A percentile compares a stretch with the other conserved stretches of the same genome.
Conservation (phyloP, 2,888 invertebrate species). For the Chrysolina haemoptera region DNA sequence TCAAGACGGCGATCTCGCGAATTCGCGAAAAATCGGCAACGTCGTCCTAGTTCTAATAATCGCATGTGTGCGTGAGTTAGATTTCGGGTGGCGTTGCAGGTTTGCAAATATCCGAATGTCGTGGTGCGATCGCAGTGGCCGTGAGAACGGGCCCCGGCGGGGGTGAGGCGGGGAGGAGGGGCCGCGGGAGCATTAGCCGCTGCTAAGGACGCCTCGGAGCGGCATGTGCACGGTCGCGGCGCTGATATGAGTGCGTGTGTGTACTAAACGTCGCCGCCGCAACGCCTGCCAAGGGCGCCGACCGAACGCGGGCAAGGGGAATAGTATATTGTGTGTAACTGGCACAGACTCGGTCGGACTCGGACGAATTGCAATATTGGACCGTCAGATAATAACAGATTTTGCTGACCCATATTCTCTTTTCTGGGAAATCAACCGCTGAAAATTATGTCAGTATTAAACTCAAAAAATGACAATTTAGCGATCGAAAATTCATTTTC, state of each 20-base stretch:
- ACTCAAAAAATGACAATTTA: too few relatives aligned
- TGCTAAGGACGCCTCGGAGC: constrained; percentile 72
- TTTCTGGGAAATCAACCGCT: too few relatives aligned
- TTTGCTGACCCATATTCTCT: too few relatives aligned
- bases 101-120: constrained; percentile 61
- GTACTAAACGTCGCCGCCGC: background rate
- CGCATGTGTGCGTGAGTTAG: constrained; percentile 47
- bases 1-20: background rate
- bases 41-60: constrained; percentile 35
- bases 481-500: too few relatives aligned
- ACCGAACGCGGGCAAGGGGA: background rate
- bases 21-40: constrained; percentile 38
- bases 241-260: constrained; percentile 13
- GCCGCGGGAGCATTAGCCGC: constrained; percentile 77
- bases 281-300: background rate
- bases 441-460: too few relatives aligned
- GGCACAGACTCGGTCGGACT: too few relatives aligned
- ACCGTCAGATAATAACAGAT: too few relatives aligned
- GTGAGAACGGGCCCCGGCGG: constrained; percentile 57
- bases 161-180: constrained; percentile 65
- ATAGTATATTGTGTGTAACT: too few relatives aligned
- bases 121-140: constrained; percentile 53
- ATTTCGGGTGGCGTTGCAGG: constrained; percentile 54
- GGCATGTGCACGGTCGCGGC: constrained; percentile 67
- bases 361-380: too few relatives aligned